Base-by-base conservation (phyloP, 1,140 invertebrate genomes). In the Lordiphosa clarofinis region DNA sequence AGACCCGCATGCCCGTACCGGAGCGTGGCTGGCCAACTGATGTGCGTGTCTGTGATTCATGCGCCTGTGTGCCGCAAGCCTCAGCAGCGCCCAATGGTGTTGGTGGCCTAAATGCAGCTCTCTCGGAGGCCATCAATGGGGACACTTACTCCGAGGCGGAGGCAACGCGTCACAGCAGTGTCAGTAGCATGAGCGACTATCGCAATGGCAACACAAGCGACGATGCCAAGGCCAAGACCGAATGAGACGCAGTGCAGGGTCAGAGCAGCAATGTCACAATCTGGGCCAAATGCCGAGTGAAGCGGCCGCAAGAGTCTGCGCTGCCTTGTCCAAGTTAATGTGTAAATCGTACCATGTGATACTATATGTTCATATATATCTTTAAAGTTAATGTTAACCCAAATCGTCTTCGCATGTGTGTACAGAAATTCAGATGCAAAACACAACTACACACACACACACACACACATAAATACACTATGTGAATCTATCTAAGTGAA, bases 11-110 rank as follows among this genome's bases (percentile, higher is more conserved):
- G 71, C 90, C 93, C 1, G 94, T 95, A 10, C 92, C 92, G n/a
- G 90, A 92, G 49, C 89, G 92, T 19, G 93, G 93, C 33, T 94
- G 94, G 94, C 90, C 92, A 11, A 90, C 90, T 21, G 92, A 93
- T 24, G 94, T 95, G 19, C 90, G 94, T 44, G 92, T 95, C 52
- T 95, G 94, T 88, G 91, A 94, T 89, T 49, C 65, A 6, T 88
- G 86, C 36, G 73, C 66, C 33, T 65, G 69, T 61, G 63, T 72
- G 24, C 56, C 69, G 7, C 56, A 47, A 8, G 49, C 55, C 9
- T 44, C 21, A 58, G 35, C 21, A 58, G 35, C 33, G 38, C 49
- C 59, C 49, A 54, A 43, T 19, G 24, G 13, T 11, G n/a, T n/a
- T n/a, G 24, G 13, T 19, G 12, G 13, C 10, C 9, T 40, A 7